A percentile compares a stretch with the other conserved stretches of the same genome.
Evolutionary conservation across 2,797 vertebrate species (phyloP).

Genomic region (Huso huso): DNA sequence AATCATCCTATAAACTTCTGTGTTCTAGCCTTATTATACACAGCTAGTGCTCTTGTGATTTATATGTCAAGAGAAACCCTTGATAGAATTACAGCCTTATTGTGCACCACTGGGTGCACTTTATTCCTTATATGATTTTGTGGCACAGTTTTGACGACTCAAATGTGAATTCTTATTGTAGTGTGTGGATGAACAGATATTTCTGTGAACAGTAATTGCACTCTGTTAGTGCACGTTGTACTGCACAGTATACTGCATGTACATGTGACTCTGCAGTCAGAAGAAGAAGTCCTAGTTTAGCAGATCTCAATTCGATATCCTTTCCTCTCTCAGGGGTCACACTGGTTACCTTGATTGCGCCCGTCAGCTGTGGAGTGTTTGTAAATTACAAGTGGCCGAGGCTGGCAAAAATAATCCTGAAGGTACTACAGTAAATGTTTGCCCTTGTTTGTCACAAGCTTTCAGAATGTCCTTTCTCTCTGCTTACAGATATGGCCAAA

Average conservation of each 20-base stretch:
- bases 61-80: too few species aligned
- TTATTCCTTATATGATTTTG: too few species aligned
- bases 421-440: slow-evolving; percentile 32
- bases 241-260: not conserved
- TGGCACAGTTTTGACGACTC: not conserved
- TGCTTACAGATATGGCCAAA: too few species aligned
- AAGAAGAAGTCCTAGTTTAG: not conserved
- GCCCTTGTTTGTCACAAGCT: not conserved
- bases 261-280: not conserved
- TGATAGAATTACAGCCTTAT: too few species aligned
- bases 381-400: slow-evolving; percentile 52
- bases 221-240: not conserved
- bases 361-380: slow-evolving; percentile 43
- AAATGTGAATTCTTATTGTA: not conserved
- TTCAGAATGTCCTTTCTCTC: not conserved
- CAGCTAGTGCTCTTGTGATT: too few species aligned
- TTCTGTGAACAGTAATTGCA: not conserved
- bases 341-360: slow-evolving; percentile 41
- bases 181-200: not conserved
- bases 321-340: slow-evolving; percentile 38
- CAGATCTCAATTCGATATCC: not conserved
- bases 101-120: too few species aligned
- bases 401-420: slow-evolving; percentile 47
- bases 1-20: too few species aligned
- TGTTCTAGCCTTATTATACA: too few species aligned